Base-by-base conservation (phyloP, 2,888 invertebrate species). In the Stictocephala bisonia region DNA sequence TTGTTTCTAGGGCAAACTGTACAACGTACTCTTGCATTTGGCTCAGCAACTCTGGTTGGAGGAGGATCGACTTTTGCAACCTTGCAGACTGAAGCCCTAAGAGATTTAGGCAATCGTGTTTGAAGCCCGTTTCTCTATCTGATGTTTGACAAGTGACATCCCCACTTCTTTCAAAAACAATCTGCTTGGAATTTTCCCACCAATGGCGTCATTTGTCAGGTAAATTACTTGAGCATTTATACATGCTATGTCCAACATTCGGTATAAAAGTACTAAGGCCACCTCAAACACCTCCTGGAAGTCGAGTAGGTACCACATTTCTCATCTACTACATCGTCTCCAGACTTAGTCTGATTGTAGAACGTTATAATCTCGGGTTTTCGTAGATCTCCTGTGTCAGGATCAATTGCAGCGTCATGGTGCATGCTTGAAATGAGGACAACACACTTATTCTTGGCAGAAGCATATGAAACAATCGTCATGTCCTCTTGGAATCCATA, bases 341-440 rank as follows among this genome's bases (percentile, higher is more conserved):
- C 66, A 66, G 66, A 66, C 13, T 66, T 66, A 1, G 41, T 66
- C 1, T 15, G 24, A 26, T 66, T 66, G 20, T 67, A 67, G 13
- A 50, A 67, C 6, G 48, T 41, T 13, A 66, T 66, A 24, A 69
- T 70, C 15, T 70, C 69, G 11, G 69, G 69, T 68, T 68, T 68
- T 15, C 13, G 4, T 56, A 35, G 29, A 1, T 70, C 24, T 35
- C 40, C 35, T 24, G 31, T n/a, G n/a, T 11, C 6, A 2, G 15
- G 1, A 26, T 70, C 69, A 18, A 53, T 70, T 40, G 31, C 13
- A 15, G 31, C 27, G 18, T 71, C 58, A 15, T 27, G 3, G 24
- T 71, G 58, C 44, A 71, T 71, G 9, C 24, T 41, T 7, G 69
- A 70, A 1, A 70, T 18, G 31, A 70, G 2, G 41, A 70, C 69